Evolutionary conservation across 1,140 invertebrate genomes (phyloP), one percentile per base, ranked within the genome.

Genomic region (Parasteatoda tepidariorum): DNA sequence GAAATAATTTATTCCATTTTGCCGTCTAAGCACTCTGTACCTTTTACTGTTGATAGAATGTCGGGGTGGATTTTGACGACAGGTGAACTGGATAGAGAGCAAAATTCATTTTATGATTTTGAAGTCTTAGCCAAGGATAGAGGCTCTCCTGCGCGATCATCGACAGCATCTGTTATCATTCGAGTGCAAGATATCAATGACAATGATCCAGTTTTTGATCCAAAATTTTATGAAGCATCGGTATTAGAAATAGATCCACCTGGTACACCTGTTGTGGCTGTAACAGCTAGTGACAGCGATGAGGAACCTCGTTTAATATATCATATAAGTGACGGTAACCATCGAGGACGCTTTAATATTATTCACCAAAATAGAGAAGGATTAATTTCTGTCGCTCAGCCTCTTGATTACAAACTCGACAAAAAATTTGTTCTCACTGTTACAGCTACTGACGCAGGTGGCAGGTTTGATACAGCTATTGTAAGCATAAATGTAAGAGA

Each of bases 401-500:
- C 94, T 0, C 88, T 99, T 48, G 96, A 92, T 87, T 92, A 90
- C 85, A 90, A 91, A 71, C 86, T 88, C 38, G 90, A 91, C 67
- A 87, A 88, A 73, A 84, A 86, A n/a, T 91, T 89, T 84, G 88
- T 89, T 13, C 86, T 92, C 7, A 90, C 89, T 62, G 88, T 98
- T 0, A 95, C 93, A 0, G 97, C 96, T 0, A 94, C 95, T 0
- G 97, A 99, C 89, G 93, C 94, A 0, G 96, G 95, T 0, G 95
- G 96, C 0, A 90, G 95, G 38, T 94, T 92, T 9, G 97, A 97
- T 85, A 94, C 94, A 0, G 94, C 96, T 0, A 93, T 95, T 28
- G 95, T 98, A 22, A 94, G 96, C 86, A 94, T 99, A 0, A 96
- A 97, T 87, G 92, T 99, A 0, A 94, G 95, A 0, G 97, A 99